Percentiles rank a stretch among this genome's conserved stretches.
Conservation (phyloP, 2,797 vertebrate species). For the Intellagama lesueurii region DNA sequence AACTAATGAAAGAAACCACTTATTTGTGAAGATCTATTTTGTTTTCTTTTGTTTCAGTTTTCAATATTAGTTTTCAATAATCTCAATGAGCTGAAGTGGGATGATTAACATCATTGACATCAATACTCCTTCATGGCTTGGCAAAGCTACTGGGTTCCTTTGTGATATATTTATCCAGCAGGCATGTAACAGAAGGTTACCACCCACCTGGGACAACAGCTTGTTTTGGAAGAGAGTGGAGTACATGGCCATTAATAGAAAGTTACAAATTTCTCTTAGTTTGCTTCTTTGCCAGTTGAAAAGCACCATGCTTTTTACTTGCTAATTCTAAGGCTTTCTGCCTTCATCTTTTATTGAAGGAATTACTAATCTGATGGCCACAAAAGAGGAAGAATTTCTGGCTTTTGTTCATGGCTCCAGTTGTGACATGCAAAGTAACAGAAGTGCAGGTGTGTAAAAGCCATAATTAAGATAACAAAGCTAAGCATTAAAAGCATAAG, state of each 20-base stretch:
- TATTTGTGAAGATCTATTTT: background rate
- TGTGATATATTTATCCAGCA: conserved; percentile 58
- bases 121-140: conserved; percentile 30
- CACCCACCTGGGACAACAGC: conserved; percentile 71
- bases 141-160: conserved; percentile 54
- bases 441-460: conserved; percentile 64
- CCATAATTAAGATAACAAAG: conserved; percentile 63
- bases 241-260: conserved; percentile 74
- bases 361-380: conserved; percentile 70
- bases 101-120: conserved; percentile 9
- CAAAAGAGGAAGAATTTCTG: conserved; percentile 67
- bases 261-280: conserved; percentile 72
- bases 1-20: conserved; percentile 18
- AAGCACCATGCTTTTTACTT: conserved; percentile 61
- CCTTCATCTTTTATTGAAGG: conserved; percentile 62
- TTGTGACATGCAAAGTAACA: conserved; percentile 66
- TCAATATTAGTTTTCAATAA: conserved; percentile 23
- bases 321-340: background rate
- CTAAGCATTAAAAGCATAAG: conserved; percentile 63
- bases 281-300: conserved; percentile 73
- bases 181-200: conserved; percentile 55
- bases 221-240: conserved; percentile 71
- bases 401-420: conserved; percentile 64
- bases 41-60: background rate
- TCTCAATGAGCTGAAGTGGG: conserved; percentile 30